Evolutionary conservation across 2,888 invertebrate species (phyloP), one percentile per base, ranked within the genome.

Genomic region (Elaeidobius kamerunicus): DNA sequence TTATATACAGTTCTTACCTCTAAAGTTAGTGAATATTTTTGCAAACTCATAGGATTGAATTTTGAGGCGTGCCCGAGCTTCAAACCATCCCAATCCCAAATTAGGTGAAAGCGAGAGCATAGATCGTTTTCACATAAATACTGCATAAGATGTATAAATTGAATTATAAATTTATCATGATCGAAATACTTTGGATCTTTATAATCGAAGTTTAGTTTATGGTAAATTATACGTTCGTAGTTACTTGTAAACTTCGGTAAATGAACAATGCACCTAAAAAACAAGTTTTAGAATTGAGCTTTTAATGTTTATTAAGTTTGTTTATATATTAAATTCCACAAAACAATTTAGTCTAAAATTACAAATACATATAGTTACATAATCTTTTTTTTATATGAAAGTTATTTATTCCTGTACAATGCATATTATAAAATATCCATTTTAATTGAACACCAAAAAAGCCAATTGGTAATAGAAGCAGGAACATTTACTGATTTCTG

Each of bases 161-260:
- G n/a, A 32, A 4, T 3, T 32, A 32, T 4, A 4, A 4, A 9
- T 9, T 32, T 32, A 3, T 32, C 32, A n/a, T n/a, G 12, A 32
- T 32, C n/a, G n/a, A 32, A 32, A 32, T 32, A 32, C n/a, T 32
- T 32, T 4, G 32, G n/a, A 32, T 32, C 32, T 7, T 32, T n/a
- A 32, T 32, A 32, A 12, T 32, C n/a, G 5, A n/a, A n/a, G n/a
- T 32, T 32, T 32, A 32, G 4, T 32, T 12, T 32, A 3, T 32
- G 32, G 32, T 32, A 32, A 3, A 32, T 32, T 32, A 32, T 32
- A 6, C 32, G 11, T 32, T n/a, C 12, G n/a, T 32, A n/a, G 5
- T 32, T n/a, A n/a, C n/a, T 12, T 32, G 32, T 12, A n/a, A 32
- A 6, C n/a, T 4, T 32, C 3, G 32, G 32, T 12, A 32, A 12